Conservation (phyloP, 2,113 vertebrate species). For the Tachysurus vachellii region DNA sequence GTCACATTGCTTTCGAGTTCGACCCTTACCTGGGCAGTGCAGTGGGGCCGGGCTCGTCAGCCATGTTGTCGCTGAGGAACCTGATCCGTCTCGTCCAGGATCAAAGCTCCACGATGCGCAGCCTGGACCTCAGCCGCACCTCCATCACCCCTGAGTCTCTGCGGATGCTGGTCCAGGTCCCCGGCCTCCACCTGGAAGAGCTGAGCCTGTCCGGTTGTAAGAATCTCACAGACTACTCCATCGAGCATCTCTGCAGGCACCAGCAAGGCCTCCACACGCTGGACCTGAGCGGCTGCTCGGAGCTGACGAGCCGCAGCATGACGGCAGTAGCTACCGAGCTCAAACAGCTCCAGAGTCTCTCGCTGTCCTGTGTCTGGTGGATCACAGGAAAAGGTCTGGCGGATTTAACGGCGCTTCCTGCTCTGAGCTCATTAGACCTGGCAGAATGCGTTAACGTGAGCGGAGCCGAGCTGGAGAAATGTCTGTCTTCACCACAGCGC, state of each 20-base stretch:
- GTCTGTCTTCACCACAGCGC: constrained; percentile 49
- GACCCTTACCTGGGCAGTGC: constrained; percentile 69
- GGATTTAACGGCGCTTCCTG: constrained; percentile 65
- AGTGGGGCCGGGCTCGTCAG: constrained; percentile 63
- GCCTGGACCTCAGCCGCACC: constrained; percentile 80
- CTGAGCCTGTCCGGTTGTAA: constrained; percentile 75
- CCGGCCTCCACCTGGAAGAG: constrained; percentile 71
- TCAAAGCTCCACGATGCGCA: constrained; percentile 64
- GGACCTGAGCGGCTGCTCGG: constrained; percentile 79
- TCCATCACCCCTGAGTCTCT: constrained; percentile 74
- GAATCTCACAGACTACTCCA: constrained; percentile 77
- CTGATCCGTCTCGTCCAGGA: constrained; percentile 71
- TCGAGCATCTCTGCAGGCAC: constrained; percentile 73
- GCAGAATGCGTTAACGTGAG: constrained; percentile 78
- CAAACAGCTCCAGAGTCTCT: constrained; percentile 64
- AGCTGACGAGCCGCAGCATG: constrained; percentile 73
- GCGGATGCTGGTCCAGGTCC: constrained; percentile 70
- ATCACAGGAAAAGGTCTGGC: constrained; percentile 75
- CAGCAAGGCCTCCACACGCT: constrained; percentile 73
- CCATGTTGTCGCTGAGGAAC: constrained; percentile 77
- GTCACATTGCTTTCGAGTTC: constrained; percentile 79
- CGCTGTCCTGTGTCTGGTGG: constrained; percentile 70
- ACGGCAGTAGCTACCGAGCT: constrained; percentile 66
- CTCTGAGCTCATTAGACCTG: constrained; percentile 73
- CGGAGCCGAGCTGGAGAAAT: constrained; percentile 71